phyloP scores from a whole-genome alignment of 2,888 invertebrate genomes.

The Listrodromus nycthemerus region DNA sequence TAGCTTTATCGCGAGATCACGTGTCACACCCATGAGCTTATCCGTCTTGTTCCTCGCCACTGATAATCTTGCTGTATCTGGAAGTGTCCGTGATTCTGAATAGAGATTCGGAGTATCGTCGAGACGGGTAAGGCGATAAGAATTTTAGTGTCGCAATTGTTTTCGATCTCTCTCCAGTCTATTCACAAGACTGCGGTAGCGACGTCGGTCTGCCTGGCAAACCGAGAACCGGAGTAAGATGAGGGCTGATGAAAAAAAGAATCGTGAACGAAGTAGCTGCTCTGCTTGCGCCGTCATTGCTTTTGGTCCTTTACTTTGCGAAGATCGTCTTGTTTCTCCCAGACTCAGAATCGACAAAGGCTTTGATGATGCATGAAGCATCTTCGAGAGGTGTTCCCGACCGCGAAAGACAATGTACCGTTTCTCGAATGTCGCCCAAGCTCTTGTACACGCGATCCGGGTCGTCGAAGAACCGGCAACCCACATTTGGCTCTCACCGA shows the following conservation, averaged over 20 bases:
- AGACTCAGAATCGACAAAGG: slow-evolving; percentile 28
- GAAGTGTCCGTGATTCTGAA: neutral
- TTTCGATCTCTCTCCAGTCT: neutral
- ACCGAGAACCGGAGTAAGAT: slow-evolving; percentile 1
- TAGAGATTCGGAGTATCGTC: neutral
- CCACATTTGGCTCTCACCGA: slow-evolving; percentile 69
- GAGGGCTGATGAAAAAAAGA: slow-evolving; percentile 19
- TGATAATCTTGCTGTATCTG: neutral
- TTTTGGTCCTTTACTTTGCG: slow-evolving; percentile 16
- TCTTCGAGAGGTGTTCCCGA: slow-evolving; percentile 4
- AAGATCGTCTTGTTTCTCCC: slow-evolving; percentile 19
- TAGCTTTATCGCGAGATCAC: slow-evolving; percentile 10
- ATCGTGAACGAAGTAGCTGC: slow-evolving; percentile 6
- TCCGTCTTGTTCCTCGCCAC: neutral
- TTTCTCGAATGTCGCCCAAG: slow-evolving; percentile 23
- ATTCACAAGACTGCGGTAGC: neutral
- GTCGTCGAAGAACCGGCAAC: slow-evolving; percentile 61
- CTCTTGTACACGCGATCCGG: slow-evolving; percentile 2
- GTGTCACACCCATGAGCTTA: neutral
- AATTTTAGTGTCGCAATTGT: neutral
- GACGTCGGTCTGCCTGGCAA: neutral
- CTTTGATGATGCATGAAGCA: slow-evolving; percentile 1
- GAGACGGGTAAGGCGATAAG: neutral
- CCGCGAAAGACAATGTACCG: slow-evolving; percentile 37
- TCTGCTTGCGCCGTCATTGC: slow-evolving; percentile 7